phyloP scores from a whole-genome alignment of 1,140 invertebrate species.

The Argopecten irradians region DNA sequence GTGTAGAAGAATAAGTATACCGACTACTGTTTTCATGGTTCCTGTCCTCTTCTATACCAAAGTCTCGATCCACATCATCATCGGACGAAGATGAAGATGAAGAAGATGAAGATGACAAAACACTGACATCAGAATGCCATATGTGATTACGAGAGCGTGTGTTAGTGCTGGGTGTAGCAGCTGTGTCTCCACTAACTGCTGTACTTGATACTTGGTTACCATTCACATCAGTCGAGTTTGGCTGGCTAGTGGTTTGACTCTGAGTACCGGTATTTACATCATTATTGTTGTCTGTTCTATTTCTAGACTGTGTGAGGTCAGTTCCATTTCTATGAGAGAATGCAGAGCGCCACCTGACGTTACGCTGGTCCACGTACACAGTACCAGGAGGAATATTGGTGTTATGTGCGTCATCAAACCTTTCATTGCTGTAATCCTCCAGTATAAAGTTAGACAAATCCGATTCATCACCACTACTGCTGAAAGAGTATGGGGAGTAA shows the following conservation, averaged over 20 bases:
- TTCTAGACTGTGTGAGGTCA: not conserved
- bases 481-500: not conserved
- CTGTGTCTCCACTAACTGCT: not conserved
- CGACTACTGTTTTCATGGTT: not conserved
- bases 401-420: slow-evolving; percentile 15
- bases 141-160: slow-evolving; percentile 23
- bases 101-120: slow-evolving; percentile 13
- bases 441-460: slow-evolving; percentile 24
- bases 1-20: not conserved
- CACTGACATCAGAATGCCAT: not conserved
- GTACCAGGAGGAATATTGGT: not conserved
- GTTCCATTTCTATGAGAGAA: not conserved
- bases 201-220: slow-evolving; percentile 13
- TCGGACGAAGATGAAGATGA: not conserved
- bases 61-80: not conserved
- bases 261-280: not conserved
- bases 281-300: not conserved
- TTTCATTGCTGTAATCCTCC: slow-evolving; percentile 40
- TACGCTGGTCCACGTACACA: not conserved
- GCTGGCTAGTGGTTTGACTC: not conserved
- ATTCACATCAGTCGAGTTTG: not conserved
- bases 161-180: not conserved
- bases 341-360: not conserved
- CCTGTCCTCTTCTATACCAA: not conserved
- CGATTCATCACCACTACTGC: not conserved